Percentiles rank a stretch among this genome's conserved stretches.
phyloP scores from a whole-genome alignment of 64 coral and sea anemone species.

The Dendronephthya gigantea region DNA sequence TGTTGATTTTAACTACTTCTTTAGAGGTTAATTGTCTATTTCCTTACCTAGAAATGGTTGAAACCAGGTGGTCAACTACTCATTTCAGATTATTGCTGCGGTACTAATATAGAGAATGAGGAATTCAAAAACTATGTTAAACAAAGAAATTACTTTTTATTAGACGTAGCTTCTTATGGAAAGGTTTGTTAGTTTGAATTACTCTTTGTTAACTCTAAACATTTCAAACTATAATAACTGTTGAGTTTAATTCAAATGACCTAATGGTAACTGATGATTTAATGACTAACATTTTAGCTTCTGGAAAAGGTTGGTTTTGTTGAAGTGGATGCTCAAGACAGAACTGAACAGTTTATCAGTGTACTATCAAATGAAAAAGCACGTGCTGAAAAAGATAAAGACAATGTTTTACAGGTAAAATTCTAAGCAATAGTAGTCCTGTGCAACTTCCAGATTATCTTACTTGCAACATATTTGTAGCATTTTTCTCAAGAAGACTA shows the following conservation, averaged over 20 bases:
- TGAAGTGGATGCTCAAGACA: slow-evolving; percentile 69
- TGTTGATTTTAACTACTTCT: not conserved
- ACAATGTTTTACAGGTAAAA: slow-evolving; percentile 56
- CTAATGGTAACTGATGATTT: not conserved
- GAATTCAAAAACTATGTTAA: slow-evolving; percentile 66
- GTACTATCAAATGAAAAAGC: slow-evolving; percentile 48
- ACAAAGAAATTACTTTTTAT: slow-evolving; percentile 68
- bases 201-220: too few relatives aligned
- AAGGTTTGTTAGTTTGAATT: slow-evolving; percentile 44
- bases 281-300: slow-evolving; percentile 35
- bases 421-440: too few relatives aligned
- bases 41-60: slow-evolving; percentile 75
- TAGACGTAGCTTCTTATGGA: slow-evolving; percentile 50
- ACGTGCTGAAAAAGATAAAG: slow-evolving; percentile 40
- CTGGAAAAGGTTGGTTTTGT: slow-evolving; percentile 79
- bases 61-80: slow-evolving; percentile 87
- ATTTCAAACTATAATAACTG: too few relatives aligned
- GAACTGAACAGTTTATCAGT: slow-evolving; percentile 56
- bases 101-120: slow-evolving; percentile 44
- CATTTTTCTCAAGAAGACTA: slow-evolving; percentile 8
- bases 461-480: not conserved
- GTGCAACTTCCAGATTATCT: too few relatives aligned
- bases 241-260: too few relatives aligned
- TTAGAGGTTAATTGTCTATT: not conserved
- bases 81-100: slow-evolving; percentile 85